These are phyloP conservation scores for Parapristionchus giblindavisi DNA, from an alignment of 2,888 invertebrate genomes.

Conservation along the genomic window DNA sequence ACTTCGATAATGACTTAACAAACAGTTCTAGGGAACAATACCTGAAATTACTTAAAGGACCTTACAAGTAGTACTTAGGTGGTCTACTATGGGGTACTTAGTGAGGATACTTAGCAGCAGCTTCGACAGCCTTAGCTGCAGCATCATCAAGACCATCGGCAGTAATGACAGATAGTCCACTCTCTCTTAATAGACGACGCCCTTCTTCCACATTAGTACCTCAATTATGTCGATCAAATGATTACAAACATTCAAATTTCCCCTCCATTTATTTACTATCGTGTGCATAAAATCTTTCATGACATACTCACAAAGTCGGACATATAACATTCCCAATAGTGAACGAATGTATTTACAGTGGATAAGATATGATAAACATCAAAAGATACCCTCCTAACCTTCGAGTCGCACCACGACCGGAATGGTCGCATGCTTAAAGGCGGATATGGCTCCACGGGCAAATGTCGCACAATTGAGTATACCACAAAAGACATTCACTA, in stretches of 20 bases:
- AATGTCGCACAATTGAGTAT: conserved; percentile 98
- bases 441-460: conserved; percentile 91
- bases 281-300: too few species aligned
- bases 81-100: too few species aligned
- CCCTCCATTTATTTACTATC: neutral
- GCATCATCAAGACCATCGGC: conserved; percentile 90
- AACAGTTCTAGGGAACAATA: too few species aligned
- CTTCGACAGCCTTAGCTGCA: conserved; percentile 83
- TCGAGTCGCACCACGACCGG: conserved; percentile 74
- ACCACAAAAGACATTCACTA: conserved; percentile 98
- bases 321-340: too few species aligned
- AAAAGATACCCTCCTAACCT: conserved; percentile 41
- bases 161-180: conserved; percentile 83
- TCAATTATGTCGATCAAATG: conserved; percentile 54
- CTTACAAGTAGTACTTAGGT: too few species aligned
- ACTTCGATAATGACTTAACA: too few species aligned
- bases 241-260: neutral
- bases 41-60: too few species aligned
- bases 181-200: conserved; percentile 82
- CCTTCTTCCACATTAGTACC: conserved; percentile 88
- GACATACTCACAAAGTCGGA: too few species aligned
- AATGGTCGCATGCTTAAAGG: conserved; percentile 81
- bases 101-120: conserved; percentile 33
- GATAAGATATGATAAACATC: neutral
- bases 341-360: neutral